Evolutionary conservation across 2,888 invertebrate genomes (phyloP).

Genomic region (Ommatoiulus sabulosus): DNA sequence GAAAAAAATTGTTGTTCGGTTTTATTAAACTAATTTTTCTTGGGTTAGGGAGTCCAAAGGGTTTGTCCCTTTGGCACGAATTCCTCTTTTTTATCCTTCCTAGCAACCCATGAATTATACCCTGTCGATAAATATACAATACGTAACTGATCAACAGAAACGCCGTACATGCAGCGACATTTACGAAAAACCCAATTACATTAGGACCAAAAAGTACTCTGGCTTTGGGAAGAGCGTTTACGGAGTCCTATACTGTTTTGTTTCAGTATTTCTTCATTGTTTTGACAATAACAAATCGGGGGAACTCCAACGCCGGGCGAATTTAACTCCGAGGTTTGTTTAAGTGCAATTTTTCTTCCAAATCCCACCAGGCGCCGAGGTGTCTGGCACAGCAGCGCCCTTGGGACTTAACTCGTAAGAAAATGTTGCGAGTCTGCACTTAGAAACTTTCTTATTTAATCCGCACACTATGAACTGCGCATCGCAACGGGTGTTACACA

Average conservation of each 20-base stretch:
- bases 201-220: background rate
- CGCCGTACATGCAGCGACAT: background rate
- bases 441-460: background rate
- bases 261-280: background rate
- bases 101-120: background rate
- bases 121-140: background rate
- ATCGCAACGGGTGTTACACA: background rate
- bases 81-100: background rate
- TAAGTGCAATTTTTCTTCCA: background rate
- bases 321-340: background rate
- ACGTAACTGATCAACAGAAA: background rate
- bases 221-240: background rate
- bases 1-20: background rate
- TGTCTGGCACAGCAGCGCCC: background rate
- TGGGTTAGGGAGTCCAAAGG: background rate
- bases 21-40: conserved; percentile 29
- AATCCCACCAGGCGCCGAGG: background rate
- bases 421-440: background rate
- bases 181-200: background rate
- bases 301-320: background rate
- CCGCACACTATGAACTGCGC: background rate
- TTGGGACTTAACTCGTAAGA: background rate
- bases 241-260: background rate
- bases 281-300: background rate
- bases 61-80: background rate